Conservation (phyloP, 2,113 vertebrate species). For the Pangasianodon hypophthalmus region DNA sequence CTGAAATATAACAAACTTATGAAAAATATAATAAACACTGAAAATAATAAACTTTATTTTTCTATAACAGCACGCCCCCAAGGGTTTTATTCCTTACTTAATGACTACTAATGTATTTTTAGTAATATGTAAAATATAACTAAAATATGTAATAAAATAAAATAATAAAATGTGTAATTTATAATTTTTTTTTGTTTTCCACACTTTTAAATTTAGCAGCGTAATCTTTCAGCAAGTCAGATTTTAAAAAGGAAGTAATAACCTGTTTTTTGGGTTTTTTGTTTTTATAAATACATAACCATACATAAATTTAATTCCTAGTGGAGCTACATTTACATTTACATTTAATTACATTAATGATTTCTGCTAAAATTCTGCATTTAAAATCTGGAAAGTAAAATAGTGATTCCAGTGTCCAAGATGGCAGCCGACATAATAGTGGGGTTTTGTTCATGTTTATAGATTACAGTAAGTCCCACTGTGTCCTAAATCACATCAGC, state of each 20-base stretch:
- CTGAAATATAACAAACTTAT: no score
- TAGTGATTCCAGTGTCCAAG: neutral
- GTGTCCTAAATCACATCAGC: no score
- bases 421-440: neutral
- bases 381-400: no score
- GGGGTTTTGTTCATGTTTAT: neutral
- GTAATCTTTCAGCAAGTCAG: neutral
- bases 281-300: no score
- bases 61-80: neutral
- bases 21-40: no score
- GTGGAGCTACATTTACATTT: neutral
- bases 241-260: neutral
- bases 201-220: neutral
- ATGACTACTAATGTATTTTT: neutral
- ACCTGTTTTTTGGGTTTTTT: neutral
- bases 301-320: neutral
- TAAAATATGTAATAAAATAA: no score
- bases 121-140: no score
- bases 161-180: no score
- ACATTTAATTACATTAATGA: no score
- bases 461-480: neutral
- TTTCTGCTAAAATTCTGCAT: no score
- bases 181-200: no score
- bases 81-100: neutral
- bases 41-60: neutral